A percentile compares a stretch with the other conserved stretches of the same genome.
Evolutionary conservation across 2,797 vertebrate species (phyloP).

Genomic region (Sebastes iracundus): DNA sequence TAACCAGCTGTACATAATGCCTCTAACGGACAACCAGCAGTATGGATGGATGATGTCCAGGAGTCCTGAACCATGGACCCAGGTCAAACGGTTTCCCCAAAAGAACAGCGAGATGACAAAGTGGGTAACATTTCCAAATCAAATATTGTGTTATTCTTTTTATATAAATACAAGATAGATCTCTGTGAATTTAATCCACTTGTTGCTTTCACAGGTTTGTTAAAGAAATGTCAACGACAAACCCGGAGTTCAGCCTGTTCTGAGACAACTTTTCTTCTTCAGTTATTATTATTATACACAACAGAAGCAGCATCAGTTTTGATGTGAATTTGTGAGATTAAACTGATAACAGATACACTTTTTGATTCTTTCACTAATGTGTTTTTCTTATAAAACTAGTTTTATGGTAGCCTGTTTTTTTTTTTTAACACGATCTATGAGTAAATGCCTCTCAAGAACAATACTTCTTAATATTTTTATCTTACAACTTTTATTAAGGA

Average conservation of each 20-base stretch:
- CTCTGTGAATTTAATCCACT: neutral
- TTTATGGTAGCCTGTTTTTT: neutral
- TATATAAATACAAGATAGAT: neutral
- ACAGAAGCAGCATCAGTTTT: neutral
- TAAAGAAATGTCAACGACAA: constrained; percentile 69
- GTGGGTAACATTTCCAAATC: constrained; percentile 55
- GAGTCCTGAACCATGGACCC: constrained; percentile 73
- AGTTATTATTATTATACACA: neutral
- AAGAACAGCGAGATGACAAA: constrained; percentile 84
- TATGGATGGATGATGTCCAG: constrained; percentile 82
- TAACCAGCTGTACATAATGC: constrained; percentile 80
- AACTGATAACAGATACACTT: neutral
- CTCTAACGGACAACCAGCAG: constrained; percentile 83
- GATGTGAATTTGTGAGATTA: neutral
- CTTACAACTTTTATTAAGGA: neutral
- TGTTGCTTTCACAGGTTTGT: constrained; percentile 76
- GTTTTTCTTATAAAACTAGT: neutral
- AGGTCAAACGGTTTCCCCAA: constrained; percentile 65
- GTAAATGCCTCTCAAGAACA: neutral
- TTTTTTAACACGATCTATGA: neutral
- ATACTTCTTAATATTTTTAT: neutral
- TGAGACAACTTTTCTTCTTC: constrained; percentile 43
- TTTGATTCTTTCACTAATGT: neutral
- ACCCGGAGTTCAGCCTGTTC: constrained; percentile 77
- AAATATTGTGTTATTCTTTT: neutral